Evolutionary conservation across 2,888 invertebrate genomes (phyloP).

Genomic region (Pachycephus smyrnensis): DNA sequence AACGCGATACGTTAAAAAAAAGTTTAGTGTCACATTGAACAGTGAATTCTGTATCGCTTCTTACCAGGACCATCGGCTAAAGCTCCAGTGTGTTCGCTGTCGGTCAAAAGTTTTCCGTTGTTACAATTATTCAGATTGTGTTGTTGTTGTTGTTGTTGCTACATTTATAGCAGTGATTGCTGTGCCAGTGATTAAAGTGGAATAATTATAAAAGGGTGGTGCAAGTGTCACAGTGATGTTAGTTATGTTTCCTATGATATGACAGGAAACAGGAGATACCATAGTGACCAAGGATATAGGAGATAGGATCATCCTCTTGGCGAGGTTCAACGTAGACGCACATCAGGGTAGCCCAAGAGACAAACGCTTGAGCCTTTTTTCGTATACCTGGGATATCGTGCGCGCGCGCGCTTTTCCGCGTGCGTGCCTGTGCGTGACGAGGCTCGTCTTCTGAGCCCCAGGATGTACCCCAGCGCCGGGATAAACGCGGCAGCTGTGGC

Average conservation of each 20-base stretch:
- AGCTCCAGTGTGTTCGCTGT: too few species aligned
- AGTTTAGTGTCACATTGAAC: background rate
- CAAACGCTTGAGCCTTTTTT: constrained; percentile 2
- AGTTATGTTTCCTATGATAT: background rate
- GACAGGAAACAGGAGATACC: background rate
- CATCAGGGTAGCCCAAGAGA: constrained; percentile 20
- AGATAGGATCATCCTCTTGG: background rate
- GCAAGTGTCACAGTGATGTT: background rate
- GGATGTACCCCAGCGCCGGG: constrained; percentile 61
- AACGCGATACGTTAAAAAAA: background rate
- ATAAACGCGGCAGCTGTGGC: constrained; percentile 65
- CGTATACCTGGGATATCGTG: background rate
- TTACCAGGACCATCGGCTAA: too few species aligned
- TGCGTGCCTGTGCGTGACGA: background rate
- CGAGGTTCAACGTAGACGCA: background rate
- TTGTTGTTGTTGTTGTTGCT: background rate
- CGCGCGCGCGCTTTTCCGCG: constrained; percentile 11
- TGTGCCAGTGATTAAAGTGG: background rate
- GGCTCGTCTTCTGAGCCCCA: constrained; percentile 14
- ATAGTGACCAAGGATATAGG: background rate
- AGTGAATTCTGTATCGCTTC: background rate
- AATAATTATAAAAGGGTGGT: background rate
- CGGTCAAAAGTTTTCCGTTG: background rate
- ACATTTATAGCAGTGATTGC: background rate
- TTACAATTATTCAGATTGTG: background rate